A percentile compares a stretch with the other conserved stretches of the same genome.
Evolutionary conservation across 1,140 invertebrate species (phyloP).

Genomic region (Monochamus saltuarius): DNA sequence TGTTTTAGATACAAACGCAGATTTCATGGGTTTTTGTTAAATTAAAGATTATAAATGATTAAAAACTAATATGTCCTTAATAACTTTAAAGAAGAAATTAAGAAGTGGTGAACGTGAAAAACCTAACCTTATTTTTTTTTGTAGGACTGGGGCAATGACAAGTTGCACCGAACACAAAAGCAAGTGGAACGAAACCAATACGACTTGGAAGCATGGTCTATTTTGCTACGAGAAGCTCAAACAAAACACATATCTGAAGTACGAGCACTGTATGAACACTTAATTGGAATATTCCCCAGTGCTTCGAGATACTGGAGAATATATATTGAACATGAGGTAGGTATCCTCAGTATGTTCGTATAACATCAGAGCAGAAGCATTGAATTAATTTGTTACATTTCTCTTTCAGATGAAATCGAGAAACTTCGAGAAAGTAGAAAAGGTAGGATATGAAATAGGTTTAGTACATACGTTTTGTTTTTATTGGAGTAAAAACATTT

Average conservation of each 20-base stretch:
- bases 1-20: not conserved
- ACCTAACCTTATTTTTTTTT: constrained; percentile 8
- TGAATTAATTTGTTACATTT: constrained; percentile 17
- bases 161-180: constrained; percentile 75
- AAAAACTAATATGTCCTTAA: constrained; percentile 1
- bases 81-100: no score
- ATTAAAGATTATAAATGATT: constrained; percentile 7
- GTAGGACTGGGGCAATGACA: constrained; percentile 85
- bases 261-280: constrained; percentile 87
- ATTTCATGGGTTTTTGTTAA: constrained; percentile 8
- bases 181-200: constrained; percentile 83
- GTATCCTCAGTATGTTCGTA: not conserved
- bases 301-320: constrained; percentile 98
- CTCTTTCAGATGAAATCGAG: constrained; percentile 85
- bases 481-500: not conserved
- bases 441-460: constrained; percentile 69
- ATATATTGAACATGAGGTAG: constrained; percentile 98
- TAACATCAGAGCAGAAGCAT: not conserved
- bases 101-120: no score
- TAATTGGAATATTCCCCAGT: constrained; percentile 92
- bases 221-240: constrained; percentile 90
- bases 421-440: constrained; percentile 97
- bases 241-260: constrained; percentile 89
- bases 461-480: constrained; percentile 14
- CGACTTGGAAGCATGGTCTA: constrained; percentile 96